phyloP scores from a whole-genome alignment of 2,113 vertebrate species.

The Amazona vittata region DNA sequence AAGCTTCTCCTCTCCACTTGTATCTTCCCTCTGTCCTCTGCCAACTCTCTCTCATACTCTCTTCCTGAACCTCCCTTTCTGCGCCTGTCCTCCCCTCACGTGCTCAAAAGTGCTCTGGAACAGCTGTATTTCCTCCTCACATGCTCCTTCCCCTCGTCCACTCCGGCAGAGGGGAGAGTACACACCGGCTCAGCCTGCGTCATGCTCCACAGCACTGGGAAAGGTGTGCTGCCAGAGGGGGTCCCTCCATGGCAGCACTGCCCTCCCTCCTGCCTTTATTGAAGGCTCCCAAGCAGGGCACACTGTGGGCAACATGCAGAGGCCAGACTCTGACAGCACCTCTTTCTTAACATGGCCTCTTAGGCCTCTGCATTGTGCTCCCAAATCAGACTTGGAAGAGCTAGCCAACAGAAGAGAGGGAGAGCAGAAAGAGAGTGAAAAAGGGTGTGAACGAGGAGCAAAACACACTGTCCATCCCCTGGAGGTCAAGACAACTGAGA shows the following conservation, averaged over 20 bases:
- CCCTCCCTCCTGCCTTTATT: not conserved
- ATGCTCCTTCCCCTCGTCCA: not conserved
- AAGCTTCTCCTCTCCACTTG: not conserved
- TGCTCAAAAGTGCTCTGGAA: conserved; percentile 3
- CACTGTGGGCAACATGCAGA: rapidly evolving
- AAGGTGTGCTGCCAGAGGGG: rapidly evolving
- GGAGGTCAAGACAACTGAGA: not conserved
- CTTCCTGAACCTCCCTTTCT: not conserved
- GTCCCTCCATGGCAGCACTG: not conserved
- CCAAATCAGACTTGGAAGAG: not conserved
- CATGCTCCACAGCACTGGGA: not conserved
- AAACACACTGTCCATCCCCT: not conserved
- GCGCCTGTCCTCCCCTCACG: not conserved
- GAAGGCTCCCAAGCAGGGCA: rapidly evolving
- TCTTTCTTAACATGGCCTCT: not conserved
- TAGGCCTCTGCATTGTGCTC: not conserved
- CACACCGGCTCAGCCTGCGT: not conserved
- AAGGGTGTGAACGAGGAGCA: not conserved
- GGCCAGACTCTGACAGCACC: not conserved
- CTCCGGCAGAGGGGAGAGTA: not conserved
- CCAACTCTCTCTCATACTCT: not conserved
- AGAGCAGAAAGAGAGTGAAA: not conserved
- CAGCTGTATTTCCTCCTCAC: conserved; percentile 32
- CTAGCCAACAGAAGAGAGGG: not conserved
- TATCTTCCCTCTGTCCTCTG: not conserved